phyloP scores from a whole-genome alignment of 2,797 vertebrate species.

The Prionace glauca region DNA sequence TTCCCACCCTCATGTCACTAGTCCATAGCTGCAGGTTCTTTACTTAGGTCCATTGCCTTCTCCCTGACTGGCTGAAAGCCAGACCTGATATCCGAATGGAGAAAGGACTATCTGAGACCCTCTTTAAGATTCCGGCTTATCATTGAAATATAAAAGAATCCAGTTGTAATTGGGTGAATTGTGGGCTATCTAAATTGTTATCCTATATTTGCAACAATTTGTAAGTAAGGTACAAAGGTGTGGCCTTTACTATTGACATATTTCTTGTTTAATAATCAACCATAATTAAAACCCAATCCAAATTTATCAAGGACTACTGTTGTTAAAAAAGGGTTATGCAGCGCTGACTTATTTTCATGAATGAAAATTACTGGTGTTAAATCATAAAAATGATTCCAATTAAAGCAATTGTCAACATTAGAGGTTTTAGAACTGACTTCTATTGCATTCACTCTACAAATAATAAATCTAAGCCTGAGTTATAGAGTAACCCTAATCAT shows the following conservation, averaged over 20 bases:
- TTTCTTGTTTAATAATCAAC: background rate
- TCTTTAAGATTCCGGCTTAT: too few species aligned
- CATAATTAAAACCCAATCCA: background rate
- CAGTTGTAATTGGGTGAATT: background rate
- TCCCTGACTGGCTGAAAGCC: too few species aligned
- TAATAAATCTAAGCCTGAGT: slow-evolving; percentile 18
- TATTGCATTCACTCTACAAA: background rate
- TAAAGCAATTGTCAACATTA: slow-evolving; percentile 13
- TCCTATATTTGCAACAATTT: background rate
- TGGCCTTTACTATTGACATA: background rate
- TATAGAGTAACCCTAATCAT: slow-evolving; percentile 13
- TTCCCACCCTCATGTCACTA: too few species aligned
- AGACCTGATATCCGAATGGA: too few species aligned
- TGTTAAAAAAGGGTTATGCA: background rate
- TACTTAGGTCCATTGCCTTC: too few species aligned
- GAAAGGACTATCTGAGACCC: too few species aligned
- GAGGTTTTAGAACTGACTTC: background rate
- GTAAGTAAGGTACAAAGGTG: background rate
- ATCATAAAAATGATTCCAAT: background rate
- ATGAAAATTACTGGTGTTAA: slow-evolving; percentile 18
- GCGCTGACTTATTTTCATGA: background rate
- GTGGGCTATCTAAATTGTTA: background rate
- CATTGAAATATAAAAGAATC: background rate
- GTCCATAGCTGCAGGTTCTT: too few species aligned
- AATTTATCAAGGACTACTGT: background rate